Conservation (phyloP, 1,140 invertebrate species). For the Drosophila truncata region DNA sequence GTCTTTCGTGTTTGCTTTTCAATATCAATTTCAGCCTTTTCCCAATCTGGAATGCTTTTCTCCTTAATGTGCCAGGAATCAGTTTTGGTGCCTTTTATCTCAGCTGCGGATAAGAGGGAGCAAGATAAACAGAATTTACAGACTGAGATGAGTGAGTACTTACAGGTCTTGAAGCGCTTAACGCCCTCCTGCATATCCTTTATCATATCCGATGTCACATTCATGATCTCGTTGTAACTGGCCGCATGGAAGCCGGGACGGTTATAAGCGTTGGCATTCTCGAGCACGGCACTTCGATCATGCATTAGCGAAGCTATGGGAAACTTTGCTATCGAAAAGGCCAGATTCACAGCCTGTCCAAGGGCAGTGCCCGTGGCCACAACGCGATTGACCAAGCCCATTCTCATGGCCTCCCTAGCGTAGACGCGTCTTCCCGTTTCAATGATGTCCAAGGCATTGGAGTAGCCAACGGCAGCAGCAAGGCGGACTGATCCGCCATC, state of each 20-base stretch:
- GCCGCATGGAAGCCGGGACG: constrained; percentile 87
- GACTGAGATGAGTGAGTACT: not conserved
- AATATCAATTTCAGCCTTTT: constrained; percentile 82
- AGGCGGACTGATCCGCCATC: constrained; percentile 93
- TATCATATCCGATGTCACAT: constrained; percentile 87
- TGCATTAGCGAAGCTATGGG: constrained; percentile 91
- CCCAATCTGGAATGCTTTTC: constrained; percentile 87
- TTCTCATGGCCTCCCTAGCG: constrained; percentile 91
- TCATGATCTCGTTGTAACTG: constrained; percentile 89
- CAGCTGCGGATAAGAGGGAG: constrained; percentile 80
- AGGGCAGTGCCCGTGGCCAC: constrained; percentile 93
- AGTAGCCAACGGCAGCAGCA: constrained; percentile 92
- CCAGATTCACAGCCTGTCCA: constrained; percentile 92
- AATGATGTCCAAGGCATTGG: constrained; percentile 94
- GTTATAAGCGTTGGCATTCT: constrained; percentile 88
- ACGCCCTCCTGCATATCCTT: constrained; percentile 90
- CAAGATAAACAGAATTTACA: not conserved
- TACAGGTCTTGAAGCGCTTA: constrained; percentile 88
- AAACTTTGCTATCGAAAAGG: constrained; percentile 91
- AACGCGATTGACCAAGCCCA: constrained; percentile 92
- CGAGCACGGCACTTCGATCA: constrained; percentile 88
- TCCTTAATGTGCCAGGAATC: constrained; percentile 88
- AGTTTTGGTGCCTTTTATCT: constrained; percentile 92
- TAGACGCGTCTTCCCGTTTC: constrained; percentile 92
- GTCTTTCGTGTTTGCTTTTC: constrained; percentile 42